A percentile compares a stretch with the other conserved stretches of the same genome.
These are phyloP conservation scores for Diadophis punctatus DNA, from an alignment of 2,113 vertebrate species.

Conservation along the genomic window DNA sequence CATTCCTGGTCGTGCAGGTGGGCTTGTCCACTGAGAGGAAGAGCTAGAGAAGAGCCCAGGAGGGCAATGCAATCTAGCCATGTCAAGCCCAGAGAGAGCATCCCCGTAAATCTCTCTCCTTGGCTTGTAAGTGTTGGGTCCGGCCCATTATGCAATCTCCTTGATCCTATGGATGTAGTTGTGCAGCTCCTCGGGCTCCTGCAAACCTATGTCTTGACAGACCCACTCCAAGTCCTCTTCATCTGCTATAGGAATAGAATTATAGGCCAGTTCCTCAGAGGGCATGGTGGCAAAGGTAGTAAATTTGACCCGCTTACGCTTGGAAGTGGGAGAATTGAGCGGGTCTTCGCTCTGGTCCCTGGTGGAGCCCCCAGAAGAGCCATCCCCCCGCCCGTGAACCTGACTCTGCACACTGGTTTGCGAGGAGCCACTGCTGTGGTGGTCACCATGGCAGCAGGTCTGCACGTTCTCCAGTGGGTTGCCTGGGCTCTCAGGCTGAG, in stretches of 20 bases:
- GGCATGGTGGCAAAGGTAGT: constrained; percentile 95
- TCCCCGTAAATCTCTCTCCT: neutral
- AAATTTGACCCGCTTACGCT: constrained; percentile 97
- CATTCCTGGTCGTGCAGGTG: neutral
- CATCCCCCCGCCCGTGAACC: constrained; percentile 90
- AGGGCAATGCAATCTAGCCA: neutral
- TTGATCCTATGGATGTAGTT: constrained; percentile 97
- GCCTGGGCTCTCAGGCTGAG: constrained; percentile 80
- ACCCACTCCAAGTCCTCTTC: constrained; percentile 97
- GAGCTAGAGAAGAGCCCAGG: neutral
- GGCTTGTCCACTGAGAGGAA: neutral
- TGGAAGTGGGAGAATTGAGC: constrained; percentile 91
- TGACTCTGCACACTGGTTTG: constrained; percentile 97
- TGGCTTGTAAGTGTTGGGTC: neutral
- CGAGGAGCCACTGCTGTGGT: constrained; percentile 96
- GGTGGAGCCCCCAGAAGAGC: constrained; percentile 88
- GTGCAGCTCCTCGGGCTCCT: constrained; percentile 90
- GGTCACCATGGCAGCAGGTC: constrained; percentile 89
- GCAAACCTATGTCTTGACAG: constrained; percentile 93
- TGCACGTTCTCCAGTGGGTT: constrained; percentile 85
- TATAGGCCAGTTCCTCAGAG: constrained; percentile 91
- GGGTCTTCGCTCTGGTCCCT: constrained; percentile 91
- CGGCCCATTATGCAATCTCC: constrained; percentile 80
- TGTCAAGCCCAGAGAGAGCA: neutral
- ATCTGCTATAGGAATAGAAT: constrained; percentile 91